Conservation (phyloP, 2,888 invertebrate species). For the Hybos culiciformis region DNA sequence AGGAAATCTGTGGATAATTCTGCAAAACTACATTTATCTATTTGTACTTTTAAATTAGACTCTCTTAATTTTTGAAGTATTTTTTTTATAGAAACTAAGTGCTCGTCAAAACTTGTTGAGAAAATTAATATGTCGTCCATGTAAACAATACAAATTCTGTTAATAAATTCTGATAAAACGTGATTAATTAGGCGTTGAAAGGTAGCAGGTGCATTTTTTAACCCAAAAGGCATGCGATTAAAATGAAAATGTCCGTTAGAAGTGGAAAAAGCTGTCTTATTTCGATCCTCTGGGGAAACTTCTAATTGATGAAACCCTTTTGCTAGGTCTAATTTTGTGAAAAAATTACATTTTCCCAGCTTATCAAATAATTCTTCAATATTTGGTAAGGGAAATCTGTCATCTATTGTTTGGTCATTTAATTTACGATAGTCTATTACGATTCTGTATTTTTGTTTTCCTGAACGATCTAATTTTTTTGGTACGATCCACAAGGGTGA, state of each 20-base stretch:
- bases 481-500: no score
- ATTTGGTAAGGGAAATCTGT: slow-evolving; percentile 3
- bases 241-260: neutral
- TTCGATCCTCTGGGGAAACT: neutral
- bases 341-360: slow-evolving; percentile 11
- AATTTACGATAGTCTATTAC: no score
- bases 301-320: slow-evolving; percentile 13
- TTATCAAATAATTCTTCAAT: slow-evolving; percentile 12
- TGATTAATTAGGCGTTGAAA: neutral
- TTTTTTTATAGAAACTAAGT: neutral
- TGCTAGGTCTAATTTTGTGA: slow-evolving; percentile 11
- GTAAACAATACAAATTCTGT: neutral
- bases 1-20: neutral
- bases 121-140: neutral
- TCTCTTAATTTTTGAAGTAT: neutral
- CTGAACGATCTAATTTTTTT: no score
- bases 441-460: no score
- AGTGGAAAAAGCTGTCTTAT: neutral
- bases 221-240: neutral
- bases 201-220: neutral
- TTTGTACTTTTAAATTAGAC: neutral
- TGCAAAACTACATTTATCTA: neutral
- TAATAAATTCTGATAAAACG: neutral
- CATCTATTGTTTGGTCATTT: slow-evolving; percentile 5
- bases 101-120: neutral